These are phyloP conservation scores for Dermatemys mawii DNA, from an alignment of 2,113 vertebrate genomes.

Conservation along the genomic window DNA sequence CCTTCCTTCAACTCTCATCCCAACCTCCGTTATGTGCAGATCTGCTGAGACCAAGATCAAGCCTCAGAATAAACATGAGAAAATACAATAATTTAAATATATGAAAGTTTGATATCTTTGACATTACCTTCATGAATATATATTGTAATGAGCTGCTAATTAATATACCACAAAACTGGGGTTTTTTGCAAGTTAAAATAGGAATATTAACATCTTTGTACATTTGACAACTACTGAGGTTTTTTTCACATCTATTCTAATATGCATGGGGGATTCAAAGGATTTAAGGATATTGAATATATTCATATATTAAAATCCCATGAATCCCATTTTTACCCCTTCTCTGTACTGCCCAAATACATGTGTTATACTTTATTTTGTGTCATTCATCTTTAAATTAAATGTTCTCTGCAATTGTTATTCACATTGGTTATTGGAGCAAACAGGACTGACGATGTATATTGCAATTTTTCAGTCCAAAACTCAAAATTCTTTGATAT, in stretches of 20 bases:
- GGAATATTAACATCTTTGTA: neutral
- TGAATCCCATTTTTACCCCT: neutral
- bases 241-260: neutral
- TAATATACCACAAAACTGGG: neutral
- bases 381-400: neutral
- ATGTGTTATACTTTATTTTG: neutral
- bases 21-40: neutral
- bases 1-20: neutral
- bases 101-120: neutral
- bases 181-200: neutral
- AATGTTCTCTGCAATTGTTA: neutral
- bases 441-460: neutral
- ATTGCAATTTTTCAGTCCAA: neutral
- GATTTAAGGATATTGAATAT: neutral
- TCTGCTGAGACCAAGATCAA: neutral
- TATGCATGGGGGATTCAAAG: neutral
- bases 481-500: neutral
- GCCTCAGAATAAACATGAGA: neutral
- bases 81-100: neutral
- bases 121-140: neutral
- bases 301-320: neutral
- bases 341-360: neutral
- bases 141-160: neutral
- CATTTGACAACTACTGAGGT: neutral
- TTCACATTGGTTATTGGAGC: neutral